Evolutionary conservation across 2,797 vertebrate genomes (phyloP), one percentile per base, ranked within the genome.

Genomic region (Periophthalmus magnuspinnatus): DNA sequence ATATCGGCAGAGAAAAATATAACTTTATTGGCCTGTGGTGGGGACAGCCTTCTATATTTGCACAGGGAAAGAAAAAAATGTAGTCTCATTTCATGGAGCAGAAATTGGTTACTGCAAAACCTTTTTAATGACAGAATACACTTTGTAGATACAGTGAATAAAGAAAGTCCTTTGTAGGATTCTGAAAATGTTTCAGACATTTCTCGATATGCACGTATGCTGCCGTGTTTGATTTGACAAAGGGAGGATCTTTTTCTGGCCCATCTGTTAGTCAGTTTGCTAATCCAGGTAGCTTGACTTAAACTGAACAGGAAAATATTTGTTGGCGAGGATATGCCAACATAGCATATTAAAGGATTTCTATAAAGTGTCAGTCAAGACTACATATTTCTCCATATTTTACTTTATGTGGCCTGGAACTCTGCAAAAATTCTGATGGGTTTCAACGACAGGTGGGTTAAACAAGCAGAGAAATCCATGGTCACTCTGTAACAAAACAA

Each of bases 31-130:
- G 28, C 6, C 34, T 16, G 16, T n/a, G 28, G 28, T 28, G 22
- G 2, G 45, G 24, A 79, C 78, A 72, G 63, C 77, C 75, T 66
- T 69, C 45, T 56, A 76, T 67, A 48, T 77, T 50, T 38, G 59
- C 64, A 24, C 7, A 57, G 45, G 45, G 6, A 17, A 6, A 7
- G 8, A 58, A 7, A 33, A 58, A 58, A 32, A 32, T 32, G 6
- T 14, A 1, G 56, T 19, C 2, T 8, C 16, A 32, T 9, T 5
- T 28, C 28, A 28, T 28, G 28, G 28, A 28, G 28, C 28, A 28
- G 28, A 28, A 1, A 28, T 28, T 28, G 28, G 9, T 17, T 33
- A 9, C 14, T 59, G 3, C 32, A 21, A 54, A 21, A 32, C 6
- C 24, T 32, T 17, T 58, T 32, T 5, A 57, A 28, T 57, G 2